Conservation (phyloP, 2,113 vertebrate species). For the Cyanoliseus patagonus region DNA sequence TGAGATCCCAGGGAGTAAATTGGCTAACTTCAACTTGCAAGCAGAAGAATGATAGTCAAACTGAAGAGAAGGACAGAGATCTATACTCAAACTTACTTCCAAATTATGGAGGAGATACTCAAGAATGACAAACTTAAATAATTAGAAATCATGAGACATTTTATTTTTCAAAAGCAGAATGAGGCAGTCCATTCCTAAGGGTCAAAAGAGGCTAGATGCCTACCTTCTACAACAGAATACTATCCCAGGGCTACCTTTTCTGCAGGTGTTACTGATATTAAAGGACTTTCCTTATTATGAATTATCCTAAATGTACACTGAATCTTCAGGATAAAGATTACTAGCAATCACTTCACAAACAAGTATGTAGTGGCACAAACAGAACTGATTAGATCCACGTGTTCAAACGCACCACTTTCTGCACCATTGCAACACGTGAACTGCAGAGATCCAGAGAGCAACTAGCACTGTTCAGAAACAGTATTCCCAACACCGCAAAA, state of each 20-base stretch:
- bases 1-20: not conserved
- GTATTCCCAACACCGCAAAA: not conserved
- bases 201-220: not conserved
- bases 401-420: not conserved
- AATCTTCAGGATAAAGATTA: not conserved
- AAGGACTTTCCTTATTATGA: not conserved
- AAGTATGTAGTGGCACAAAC: not conserved
- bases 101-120: not conserved
- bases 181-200: not conserved
- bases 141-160: not conserved
- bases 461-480: not conserved
- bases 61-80: not conserved
- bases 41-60: not conserved
- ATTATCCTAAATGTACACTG: not conserved
- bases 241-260: not conserved
- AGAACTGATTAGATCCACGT: not conserved
- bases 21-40: not conserved
- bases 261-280: not conserved
- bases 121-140: not conserved
- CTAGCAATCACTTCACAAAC: not conserved
- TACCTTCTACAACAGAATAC: not conserved
- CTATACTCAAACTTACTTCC: not conserved
- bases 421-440: not conserved
- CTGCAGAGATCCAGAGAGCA: not conserved
- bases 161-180: not conserved